Evolutionary conservation across 1,140 invertebrate genomes (phyloP), one percentile per base, ranked within the genome.

Genomic region (Trinorchestia longiramus): DNA sequence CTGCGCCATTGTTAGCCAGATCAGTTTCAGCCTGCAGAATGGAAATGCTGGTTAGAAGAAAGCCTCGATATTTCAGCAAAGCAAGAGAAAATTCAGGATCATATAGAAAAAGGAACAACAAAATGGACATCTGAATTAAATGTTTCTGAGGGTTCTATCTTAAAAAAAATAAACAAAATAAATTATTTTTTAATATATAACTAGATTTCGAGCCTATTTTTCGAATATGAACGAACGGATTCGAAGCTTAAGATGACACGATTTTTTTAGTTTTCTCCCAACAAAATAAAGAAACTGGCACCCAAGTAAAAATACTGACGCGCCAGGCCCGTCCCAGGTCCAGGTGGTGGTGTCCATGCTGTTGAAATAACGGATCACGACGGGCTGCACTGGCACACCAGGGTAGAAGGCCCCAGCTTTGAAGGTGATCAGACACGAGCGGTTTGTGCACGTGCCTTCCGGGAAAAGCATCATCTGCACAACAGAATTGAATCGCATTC

Each of bases 281-380:
- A n/a, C n/a, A n/a, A n/a, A n/a, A n/a, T n/a, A n/a, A n/a, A n/a
- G n/a, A n/a, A n/a, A n/a, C n/a, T n/a, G n/a, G n/a, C n/a, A 53
- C 47, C 6, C 47, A 11, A 77, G 28, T 19, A 77, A 36, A 28
- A 96, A 96, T 90, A 98, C 98, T 98, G 98, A 99, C 99, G 98
- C 98, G 97, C 98, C 98, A 96, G 99, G 99, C 96, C 99, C 99
- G 97, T 99, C 99, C 99, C 99, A 99, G 8, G 99, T 99, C 99
- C 99, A 99, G 0, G 99, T 99, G 87, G 99, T 98, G 4, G 99
- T 99, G 97, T 99, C 99, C 97, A 98, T 97, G 97, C 98, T 98
- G 97, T 99, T 99, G 0, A 98, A 99, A 97, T 99, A 99, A 95
- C 98, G 98, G 95, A 99, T 98, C 96, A 99, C 98, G 17, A 99